Conservation (phyloP, 2,888 invertebrate species). For the Latheticus oryzae region DNA sequence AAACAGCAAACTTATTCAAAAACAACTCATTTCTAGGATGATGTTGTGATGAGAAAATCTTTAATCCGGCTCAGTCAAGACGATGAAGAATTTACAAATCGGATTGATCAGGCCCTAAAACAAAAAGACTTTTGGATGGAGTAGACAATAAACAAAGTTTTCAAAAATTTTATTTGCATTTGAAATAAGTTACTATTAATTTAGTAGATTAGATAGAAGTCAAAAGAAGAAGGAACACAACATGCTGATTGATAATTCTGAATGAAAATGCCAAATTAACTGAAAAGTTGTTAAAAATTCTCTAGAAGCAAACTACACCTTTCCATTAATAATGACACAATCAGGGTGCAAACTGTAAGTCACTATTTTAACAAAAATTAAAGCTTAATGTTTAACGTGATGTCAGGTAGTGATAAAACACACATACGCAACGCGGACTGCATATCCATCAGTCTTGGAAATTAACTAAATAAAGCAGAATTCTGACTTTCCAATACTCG, state of each 20-base stretch:
- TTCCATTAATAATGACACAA: conserved; percentile 50
- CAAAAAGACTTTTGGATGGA: conserved; percentile 42
- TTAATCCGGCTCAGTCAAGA: conserved; percentile 17
- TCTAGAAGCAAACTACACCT: conserved; percentile 69
- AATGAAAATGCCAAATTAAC: conserved; percentile 44
- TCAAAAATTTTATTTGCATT: conserved; percentile 54
- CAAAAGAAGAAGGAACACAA: too few relatives aligned
- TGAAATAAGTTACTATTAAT: conserved; percentile 44
- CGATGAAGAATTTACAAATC: conserved; percentile 66
- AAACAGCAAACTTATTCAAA: conserved; percentile 35
- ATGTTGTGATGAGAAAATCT: conserved; percentile 27
- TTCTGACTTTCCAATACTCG: too few relatives aligned
- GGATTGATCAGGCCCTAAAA: conserved; percentile 73
- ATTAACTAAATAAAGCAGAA: too few relatives aligned
- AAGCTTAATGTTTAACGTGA: conserved; percentile 40
- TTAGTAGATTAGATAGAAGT: conserved; percentile 29
- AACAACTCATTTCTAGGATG: conserved; percentile 25
- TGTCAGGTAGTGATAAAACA: conserved; percentile 16
- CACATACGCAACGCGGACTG: too few relatives aligned
- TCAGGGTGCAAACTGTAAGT: conserved; percentile 35
- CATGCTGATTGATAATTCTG: conserved; percentile 36
- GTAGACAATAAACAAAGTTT: conserved; percentile 1
- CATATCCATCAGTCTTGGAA: too few relatives aligned
- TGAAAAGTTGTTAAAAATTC: conserved; percentile 43
- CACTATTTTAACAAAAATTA: conserved; percentile 34